Base-by-base conservation (phyloP, 2,113 vertebrate genomes). In the Petrocephalus zakoni region DNA sequence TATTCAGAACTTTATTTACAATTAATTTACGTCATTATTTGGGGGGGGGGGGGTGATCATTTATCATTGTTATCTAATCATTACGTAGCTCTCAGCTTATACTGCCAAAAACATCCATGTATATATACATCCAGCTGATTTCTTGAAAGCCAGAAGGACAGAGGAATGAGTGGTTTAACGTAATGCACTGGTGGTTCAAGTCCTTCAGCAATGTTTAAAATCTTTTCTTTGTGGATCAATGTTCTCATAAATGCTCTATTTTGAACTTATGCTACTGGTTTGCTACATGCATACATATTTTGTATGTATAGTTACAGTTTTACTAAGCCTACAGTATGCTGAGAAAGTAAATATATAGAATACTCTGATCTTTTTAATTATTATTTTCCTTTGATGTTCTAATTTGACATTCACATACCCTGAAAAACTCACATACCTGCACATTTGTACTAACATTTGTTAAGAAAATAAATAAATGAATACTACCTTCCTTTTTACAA, bases 81-180 rank as follows among this genome's bases (percentile, higher is more conserved):
- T 78, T 90, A 93, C 92, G 93, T 94, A 94, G 92, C 92, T 90
- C 72, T 92, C 93, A 94, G 94, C 93, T 88, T 91, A 91, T 92
- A 95, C 94, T 95, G 94, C 94, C 94, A 29, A 56, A 49, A 51
- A 49, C 34, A 88, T 86, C n/a, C 49, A 72, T 34, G 1, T 13
- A 51, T 84, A 49, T 21, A 10, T 22, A 19, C 29, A 42, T 29
- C 6, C 37, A 25, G 4, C 46, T 85, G 47, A 49, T 85, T 82
- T 86, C 19, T 29, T 58, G 21, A 56, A 56, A 86, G 15, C 13
- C 29, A 15, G 61, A 68, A 68, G 61, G n/a, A 68, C 61, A 25
- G 61, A 29, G 25, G 61, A 68, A 64, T n/a, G n/a, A 29, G 61
- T 68, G 2, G n/a, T 11, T 2, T 49, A 49, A 5, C 8, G 47